Evolutionary conservation across 2,113 vertebrate genomes (phyloP).

Genomic region (Zapornia atra): DNA sequence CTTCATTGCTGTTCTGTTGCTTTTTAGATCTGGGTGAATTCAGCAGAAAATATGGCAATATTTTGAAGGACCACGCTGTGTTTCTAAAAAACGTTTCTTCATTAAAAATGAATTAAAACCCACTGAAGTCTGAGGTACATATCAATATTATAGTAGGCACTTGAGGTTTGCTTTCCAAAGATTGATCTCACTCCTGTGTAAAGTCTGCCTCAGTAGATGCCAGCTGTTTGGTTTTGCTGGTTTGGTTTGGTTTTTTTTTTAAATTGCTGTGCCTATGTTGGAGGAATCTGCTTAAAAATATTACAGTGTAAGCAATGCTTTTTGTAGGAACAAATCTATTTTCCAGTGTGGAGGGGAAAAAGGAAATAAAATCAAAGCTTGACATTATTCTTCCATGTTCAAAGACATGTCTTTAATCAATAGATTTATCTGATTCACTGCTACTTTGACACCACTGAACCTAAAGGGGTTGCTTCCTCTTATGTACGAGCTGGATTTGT

Average conservation of each 20-base stretch:
- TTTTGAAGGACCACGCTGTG: neutral
- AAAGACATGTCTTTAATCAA: neutral
- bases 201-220: neutral
- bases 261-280: neutral
- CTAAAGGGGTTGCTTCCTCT: neutral
- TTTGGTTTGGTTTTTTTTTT: neutral
- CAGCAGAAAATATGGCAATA: neutral
- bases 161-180: conserved; percentile 21
- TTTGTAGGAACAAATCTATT: neutral
- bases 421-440: neutral
- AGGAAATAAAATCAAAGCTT: neutral
- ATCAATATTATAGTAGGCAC: conserved; percentile 54
- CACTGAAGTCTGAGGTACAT: neutral
- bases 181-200: conserved; percentile 18
- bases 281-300: neutral
- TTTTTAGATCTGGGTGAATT: neutral
- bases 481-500: neutral
- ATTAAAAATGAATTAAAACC: conserved; percentile 43
- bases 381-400: neutral
- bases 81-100: neutral
- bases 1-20: neutral
- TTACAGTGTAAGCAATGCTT: neutral
- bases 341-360: neutral
- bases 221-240: neutral
- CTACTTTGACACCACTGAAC: neutral